Evolutionary conservation across 2,797 vertebrate genomes (phyloP).

Genomic region (Oryzias sinensis): DNA sequence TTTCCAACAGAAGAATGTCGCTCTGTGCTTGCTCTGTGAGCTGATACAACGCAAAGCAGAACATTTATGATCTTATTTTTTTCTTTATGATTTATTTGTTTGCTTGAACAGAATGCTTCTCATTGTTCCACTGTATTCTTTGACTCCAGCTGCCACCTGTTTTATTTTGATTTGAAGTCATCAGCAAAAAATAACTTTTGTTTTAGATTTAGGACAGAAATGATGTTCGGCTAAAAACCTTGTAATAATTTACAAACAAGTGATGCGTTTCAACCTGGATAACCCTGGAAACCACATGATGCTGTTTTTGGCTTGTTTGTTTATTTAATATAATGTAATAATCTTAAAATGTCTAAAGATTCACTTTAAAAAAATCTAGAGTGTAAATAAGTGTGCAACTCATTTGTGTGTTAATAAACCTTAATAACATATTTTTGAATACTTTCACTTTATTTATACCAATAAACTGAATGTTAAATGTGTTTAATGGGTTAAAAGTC

Average conservation of each 20-base stretch:
- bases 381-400: too few species aligned
- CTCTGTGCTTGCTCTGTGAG: neutral
- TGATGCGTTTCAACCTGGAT: neutral
- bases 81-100: neutral
- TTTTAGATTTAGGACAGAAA: neutral
- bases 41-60: neutral
- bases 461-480: neutral
- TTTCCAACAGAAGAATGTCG: neutral
- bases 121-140: neutral
- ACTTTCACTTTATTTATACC: neutral
- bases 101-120: neutral
- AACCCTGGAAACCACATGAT: neutral
- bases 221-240: too few species aligned
- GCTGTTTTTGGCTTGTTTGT: rapidly evolving
- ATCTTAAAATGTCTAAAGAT: too few species aligned
- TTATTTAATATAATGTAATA: too few species aligned
- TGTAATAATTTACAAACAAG: neutral
- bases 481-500: too few species aligned
- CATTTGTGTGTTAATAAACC: neutral
- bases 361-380: too few species aligned
- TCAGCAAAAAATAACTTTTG: neutral
- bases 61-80: too few species aligned
- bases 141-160: neutral
- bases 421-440: neutral
- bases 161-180: neutral